Base-by-base conservation (phyloP, 2,888 invertebrate genomes). In the Amblyteles armatorius region DNA sequence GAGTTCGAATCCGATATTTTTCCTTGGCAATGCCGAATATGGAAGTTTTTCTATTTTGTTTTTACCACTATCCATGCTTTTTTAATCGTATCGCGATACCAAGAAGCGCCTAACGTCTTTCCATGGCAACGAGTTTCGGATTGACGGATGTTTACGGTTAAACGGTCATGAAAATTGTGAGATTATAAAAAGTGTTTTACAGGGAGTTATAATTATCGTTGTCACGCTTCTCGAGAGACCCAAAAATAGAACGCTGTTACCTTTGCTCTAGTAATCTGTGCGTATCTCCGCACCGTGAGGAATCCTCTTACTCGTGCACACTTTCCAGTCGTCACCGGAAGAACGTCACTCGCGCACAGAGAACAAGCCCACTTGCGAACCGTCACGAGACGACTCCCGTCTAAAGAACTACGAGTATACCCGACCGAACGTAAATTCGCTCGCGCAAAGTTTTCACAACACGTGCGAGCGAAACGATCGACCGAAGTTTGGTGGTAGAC, bases 311-410 rank as follows among this genome's bases (percentile, higher is more conserved):
- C 2, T 9, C 7, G 55, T 22, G 19, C 19, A 22, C 55, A 55
- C 57, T 57, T 57, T 13, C 26, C 57, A 13, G 26, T 11, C 13
- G 57, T 57, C 57, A 57, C 22, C 57, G 57, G 26, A 57, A 13
- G 11, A 57, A 57, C 57, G 57, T 57, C 57, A 57, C 57, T 57
- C 57, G 57, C 57, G 57, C 57, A 57, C 57, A 57, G 26, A 57
- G 26, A 57, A 57, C 57, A 26, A 13, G 26, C 22, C 57, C 57
- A 22, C 57, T 57, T 13, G 57, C 22, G 22, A 11, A 57, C 3
- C 13, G 57, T 57, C 55, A 9, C 55, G 19, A 9, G 9, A 19
- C 22, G 55, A 19, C 55, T 55, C 19, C 22, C 55, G 55, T 19
- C 55, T 1, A 22, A 22, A 9, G 19, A 55, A 13, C 44, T 22